Evolutionary conservation across 2,888 invertebrate species (phyloP).

Genomic region (Andricus quercusramuli): DNA sequence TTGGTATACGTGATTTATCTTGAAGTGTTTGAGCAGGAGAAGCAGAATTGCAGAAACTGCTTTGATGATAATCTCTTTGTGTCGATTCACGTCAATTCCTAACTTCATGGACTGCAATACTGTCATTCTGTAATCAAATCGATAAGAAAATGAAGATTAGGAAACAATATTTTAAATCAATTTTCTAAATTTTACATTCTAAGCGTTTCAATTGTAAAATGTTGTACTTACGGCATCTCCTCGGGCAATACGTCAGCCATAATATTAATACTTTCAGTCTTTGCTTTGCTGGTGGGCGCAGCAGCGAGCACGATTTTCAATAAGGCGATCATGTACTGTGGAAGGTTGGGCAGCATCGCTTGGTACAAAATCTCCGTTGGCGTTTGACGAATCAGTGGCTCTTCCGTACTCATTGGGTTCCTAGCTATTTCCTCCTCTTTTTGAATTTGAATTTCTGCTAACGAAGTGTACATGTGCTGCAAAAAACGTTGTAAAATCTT

Average conservation of each 20-base stretch:
- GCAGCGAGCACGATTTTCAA: slow-evolving; percentile 98
- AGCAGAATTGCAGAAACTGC: slow-evolving; percentile 94
- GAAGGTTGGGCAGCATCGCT: slow-evolving; percentile 96
- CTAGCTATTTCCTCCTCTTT: slow-evolving; percentile 94
- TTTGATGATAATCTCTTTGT: slow-evolving; percentile 99
- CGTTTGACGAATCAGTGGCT: slow-evolving; percentile 88
- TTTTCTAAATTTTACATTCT: slow-evolving; percentile 11
- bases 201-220: background rate
- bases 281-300: slow-evolving; percentile 99
- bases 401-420: slow-evolving; percentile 93
- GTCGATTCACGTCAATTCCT: slow-evolving; percentile 98
- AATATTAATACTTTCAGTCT: slow-evolving; percentile 98
- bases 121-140: slow-evolving; percentile 83
- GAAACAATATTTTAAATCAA: background rate
- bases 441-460: slow-evolving; percentile 94
- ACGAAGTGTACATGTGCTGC: slow-evolving; percentile 95
- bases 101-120: slow-evolving; percentile 96
- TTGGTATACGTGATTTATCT: slow-evolving; percentile 98
- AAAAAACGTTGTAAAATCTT: slow-evolving; percentile 54
- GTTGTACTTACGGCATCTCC: slow-evolving; percentile 91
- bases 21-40: slow-evolving; percentile 97
- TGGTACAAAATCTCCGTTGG: slow-evolving; percentile 94
- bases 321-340: slow-evolving; percentile 98
- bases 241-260: slow-evolving; percentile 98
- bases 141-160: background rate